phyloP scores from a whole-genome alignment of 2,888 invertebrate species.

The Sphaerophoria taeniata region DNA sequence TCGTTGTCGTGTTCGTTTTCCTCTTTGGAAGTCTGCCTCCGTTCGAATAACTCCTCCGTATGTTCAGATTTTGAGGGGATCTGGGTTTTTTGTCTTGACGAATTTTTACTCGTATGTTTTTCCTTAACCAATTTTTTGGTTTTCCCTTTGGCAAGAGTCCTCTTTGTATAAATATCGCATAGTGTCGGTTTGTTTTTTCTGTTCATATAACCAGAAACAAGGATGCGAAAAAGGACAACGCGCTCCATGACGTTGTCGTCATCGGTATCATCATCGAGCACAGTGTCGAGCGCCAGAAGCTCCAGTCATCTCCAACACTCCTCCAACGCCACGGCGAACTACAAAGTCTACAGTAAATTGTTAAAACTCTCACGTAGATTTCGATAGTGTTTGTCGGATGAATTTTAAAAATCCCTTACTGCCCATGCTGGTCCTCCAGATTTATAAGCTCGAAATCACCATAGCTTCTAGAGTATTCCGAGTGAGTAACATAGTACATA shows the following conservation, averaged over 20 bases:
- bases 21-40: slow-evolving; percentile 1
- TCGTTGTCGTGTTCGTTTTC: slow-evolving; percentile 64
- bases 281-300: slow-evolving; percentile 36
- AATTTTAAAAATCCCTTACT: slow-evolving; percentile 75
- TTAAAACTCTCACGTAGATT: slow-evolving; percentile 76
- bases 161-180: slow-evolving; percentile 30
- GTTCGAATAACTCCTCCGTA: not conserved
- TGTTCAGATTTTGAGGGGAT: slow-evolving; percentile 19
- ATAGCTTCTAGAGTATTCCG: slow-evolving; percentile 10
- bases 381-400: slow-evolving; percentile 76
- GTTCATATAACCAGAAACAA: slow-evolving; percentile 12
- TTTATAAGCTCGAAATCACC: slow-evolving; percentile 41
- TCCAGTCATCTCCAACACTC: not conserved
- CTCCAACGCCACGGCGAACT: no score
- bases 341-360: slow-evolving; percentile 69
- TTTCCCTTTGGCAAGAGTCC: slow-evolving; percentile 46
- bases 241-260: slow-evolving; percentile 38
- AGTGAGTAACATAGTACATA: slow-evolving; percentile 5
- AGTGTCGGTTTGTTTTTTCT: slow-evolving; percentile 20
- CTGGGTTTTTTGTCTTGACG: slow-evolving; percentile 22
- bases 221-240: slow-evolving; percentile 45
- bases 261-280: no score
- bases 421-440: slow-evolving; percentile 43
- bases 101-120: slow-evolving; percentile 53
- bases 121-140: slow-evolving; percentile 54